Percentiles rank a stretch among this genome's conserved stretches.
These are phyloP conservation scores for Bubo bubo DNA, from an alignment of 2,113 vertebrate genomes.

Conservation along the genomic window DNA sequence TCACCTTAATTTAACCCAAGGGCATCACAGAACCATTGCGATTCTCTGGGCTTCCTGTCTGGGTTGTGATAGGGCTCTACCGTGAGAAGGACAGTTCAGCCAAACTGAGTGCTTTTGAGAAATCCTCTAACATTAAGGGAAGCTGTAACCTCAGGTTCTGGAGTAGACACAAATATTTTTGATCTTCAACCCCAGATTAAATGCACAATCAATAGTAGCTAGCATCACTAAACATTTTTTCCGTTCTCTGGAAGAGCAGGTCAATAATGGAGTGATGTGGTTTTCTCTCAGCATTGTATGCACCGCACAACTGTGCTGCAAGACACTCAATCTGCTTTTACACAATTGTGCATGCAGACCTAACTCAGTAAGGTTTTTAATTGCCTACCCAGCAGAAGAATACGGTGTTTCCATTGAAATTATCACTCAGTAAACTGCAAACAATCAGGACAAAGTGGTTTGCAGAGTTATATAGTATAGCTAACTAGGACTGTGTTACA, in stretches of 20 bases:
- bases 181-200: neutral
- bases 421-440: neutral
- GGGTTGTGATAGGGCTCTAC: neutral
- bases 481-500: neutral
- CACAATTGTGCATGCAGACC: neutral
- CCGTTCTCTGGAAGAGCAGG: neutral
- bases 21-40: too few relatives aligned
- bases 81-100: neutral
- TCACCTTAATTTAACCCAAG: too few relatives aligned
- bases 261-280: neutral
- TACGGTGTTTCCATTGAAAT: neutral
- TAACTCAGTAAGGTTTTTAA: neutral
- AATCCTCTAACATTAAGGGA: neutral
- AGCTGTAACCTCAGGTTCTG: neutral
- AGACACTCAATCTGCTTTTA: neutral
- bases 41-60: too few relatives aligned
- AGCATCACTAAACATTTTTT: neutral
- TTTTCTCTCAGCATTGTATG: neutral
- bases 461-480: neutral
- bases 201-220: neutral
- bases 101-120: neutral
- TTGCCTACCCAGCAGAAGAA: neutral
- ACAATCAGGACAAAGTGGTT: neutral
- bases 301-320: fast-evolving
- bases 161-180: neutral